phyloP scores from a whole-genome alignment of 64 coral and sea anemone genomes.

The Montipora sp. region DNA sequence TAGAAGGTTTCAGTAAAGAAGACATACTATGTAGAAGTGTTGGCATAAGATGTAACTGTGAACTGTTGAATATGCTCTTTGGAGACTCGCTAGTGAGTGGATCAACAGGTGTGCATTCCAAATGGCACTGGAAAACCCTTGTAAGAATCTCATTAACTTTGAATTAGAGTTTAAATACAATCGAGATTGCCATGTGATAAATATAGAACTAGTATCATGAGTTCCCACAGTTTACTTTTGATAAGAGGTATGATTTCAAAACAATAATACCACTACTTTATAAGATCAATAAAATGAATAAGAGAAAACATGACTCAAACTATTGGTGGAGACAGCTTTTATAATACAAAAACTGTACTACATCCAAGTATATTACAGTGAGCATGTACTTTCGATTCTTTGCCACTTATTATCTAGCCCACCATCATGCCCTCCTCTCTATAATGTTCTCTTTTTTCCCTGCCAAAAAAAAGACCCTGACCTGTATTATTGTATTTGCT shows the following conservation, averaged over 20 bases:
- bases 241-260: background rate
- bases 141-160: constrained; percentile 20
- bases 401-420: too few relatives aligned
- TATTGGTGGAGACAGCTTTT: too few relatives aligned
- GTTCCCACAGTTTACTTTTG: background rate
- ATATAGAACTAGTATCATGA: background rate
- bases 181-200: background rate
- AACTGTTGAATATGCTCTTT: background rate
- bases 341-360: too few relatives aligned
- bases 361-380: too few relatives aligned
- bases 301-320: too few relatives aligned
- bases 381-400: too few relatives aligned
- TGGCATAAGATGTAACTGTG: background rate
- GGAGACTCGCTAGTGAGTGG: background rate
- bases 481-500: too few relatives aligned
- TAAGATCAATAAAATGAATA: background rate
- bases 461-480: too few relatives aligned
- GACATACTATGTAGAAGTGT: background rate
- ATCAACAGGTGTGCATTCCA: constrained; percentile 4
- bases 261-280: background rate
- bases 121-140: background rate
- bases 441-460: too few relatives aligned
- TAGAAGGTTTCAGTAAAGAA: background rate
- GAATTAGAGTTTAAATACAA: background rate
- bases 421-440: too few relatives aligned